These are phyloP conservation scores for Poliocrania exsul DNA, from an alignment of 2,797 vertebrate species.

Conservation along the genomic window DNA sequence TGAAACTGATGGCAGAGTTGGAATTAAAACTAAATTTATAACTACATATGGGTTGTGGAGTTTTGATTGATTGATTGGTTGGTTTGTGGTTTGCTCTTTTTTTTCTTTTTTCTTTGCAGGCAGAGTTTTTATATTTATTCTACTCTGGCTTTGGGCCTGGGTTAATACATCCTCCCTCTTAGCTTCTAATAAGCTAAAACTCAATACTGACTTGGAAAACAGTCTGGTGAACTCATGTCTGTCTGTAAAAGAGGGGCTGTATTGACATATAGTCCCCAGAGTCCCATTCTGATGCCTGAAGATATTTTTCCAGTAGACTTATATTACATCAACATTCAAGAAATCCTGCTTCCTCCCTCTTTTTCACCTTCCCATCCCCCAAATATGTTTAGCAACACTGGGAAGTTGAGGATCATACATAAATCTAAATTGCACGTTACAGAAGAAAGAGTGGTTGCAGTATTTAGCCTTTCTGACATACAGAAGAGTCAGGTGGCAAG, in stretches of 20 bases:
- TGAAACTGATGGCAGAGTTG: background rate
- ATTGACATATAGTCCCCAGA: background rate
- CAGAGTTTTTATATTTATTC: background rate
- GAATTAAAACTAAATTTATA: background rate
- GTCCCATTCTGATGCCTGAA: background rate
- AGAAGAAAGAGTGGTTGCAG: background rate
- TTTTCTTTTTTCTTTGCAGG: background rate
- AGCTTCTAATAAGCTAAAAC: background rate
- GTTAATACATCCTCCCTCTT: background rate
- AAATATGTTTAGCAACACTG: background rate
- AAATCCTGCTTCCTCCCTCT: background rate
- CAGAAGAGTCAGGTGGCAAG: background rate
- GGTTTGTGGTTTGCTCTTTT: too few relatives aligned
- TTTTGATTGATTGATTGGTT: background rate
- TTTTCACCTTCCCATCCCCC: background rate
- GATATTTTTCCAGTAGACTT: background rate
- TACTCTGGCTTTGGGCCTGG: background rate
- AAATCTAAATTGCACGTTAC: background rate
- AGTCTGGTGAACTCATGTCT: slow-evolving; percentile 33
- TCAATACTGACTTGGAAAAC: background rate
- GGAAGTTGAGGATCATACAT: background rate
- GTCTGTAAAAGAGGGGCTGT: background rate
- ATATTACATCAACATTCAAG: background rate
- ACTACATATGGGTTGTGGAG: background rate
- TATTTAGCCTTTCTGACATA: background rate